Conservation (phyloP, 2,797 vertebrate species). For the Sebastes reedi region DNA sequence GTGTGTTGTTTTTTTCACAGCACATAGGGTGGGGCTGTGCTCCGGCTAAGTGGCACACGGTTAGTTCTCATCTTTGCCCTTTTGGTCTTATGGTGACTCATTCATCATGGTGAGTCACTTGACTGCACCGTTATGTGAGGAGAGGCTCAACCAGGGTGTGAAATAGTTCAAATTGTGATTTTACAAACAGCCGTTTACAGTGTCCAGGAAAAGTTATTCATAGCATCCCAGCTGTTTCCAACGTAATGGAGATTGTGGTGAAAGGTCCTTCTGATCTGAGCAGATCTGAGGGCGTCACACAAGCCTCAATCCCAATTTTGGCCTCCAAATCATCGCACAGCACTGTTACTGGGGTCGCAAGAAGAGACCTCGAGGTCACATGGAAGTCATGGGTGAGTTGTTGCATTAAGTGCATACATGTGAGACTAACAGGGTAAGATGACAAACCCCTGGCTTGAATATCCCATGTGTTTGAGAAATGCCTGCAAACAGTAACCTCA, state of each 20-base stretch:
- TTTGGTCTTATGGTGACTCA: constrained; percentile 38
- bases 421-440: background rate
- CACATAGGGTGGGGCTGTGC: background rate
- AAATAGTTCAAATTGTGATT: constrained; percentile 14
- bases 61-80: constrained; percentile 37
- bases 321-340: background rate
- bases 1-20: background rate
- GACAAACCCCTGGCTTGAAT: background rate
- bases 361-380: background rate
- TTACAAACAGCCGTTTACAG: background rate
- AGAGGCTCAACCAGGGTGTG: constrained; percentile 11
- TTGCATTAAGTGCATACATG: background rate
- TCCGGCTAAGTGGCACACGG: constrained; percentile 21
- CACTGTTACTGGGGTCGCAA: background rate
- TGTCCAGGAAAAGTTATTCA: background rate
- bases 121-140: constrained; percentile 27
- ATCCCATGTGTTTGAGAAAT: background rate
- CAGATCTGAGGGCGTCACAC: background rate
- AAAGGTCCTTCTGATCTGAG: background rate
- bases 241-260: background rate
- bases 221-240: background rate
- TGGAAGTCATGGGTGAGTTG: background rate
- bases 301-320: background rate
- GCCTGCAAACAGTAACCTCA: background rate
- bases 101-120: constrained; percentile 24